Conservation (phyloP, 2,113 vertebrate genomes). For the Brevimyrus niger region DNA sequence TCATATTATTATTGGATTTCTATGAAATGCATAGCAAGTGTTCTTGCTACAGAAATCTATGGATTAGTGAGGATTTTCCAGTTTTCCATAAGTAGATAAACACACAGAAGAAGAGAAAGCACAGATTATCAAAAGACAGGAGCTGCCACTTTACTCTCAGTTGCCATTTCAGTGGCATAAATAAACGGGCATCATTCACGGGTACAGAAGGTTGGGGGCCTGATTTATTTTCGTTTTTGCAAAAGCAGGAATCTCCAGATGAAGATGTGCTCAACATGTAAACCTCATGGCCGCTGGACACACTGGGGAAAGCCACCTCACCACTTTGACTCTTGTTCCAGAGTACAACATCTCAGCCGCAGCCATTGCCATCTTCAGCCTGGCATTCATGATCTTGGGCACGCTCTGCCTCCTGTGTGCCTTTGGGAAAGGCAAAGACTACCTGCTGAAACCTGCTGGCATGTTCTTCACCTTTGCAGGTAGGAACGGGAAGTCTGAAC, state of each 20-base stretch:
- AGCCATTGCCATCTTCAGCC: conserved; percentile 87
- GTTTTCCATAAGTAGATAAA: neutral
- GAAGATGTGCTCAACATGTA: neutral
- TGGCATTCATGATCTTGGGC: conserved; percentile 78
- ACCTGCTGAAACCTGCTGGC: conserved; percentile 84
- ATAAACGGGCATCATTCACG: neutral
- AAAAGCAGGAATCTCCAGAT: neutral
- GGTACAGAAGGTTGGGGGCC: neutral
- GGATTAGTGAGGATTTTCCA: neutral
- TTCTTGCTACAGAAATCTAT: neutral
- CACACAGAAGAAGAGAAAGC: neutral
- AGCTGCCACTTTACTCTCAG: neutral
- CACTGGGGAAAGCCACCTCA: neutral
- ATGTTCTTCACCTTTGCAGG: conserved; percentile 93
- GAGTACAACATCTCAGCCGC: conserved; percentile 98
- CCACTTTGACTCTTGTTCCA: conserved; percentile 38
- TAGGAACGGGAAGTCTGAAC: conserved; percentile 29
- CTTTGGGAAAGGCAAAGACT: conserved; percentile 74
- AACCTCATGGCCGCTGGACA: neutral
- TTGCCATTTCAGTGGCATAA: neutral
- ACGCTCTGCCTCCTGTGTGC: conserved; percentile 70
- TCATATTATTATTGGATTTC: neutral
- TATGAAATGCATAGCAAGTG: neutral
- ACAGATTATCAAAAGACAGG: neutral
- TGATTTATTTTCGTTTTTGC: neutral